phyloP scores from a whole-genome alignment of 2,113 vertebrate genomes.

The Haplotaxodon microlepis region DNA sequence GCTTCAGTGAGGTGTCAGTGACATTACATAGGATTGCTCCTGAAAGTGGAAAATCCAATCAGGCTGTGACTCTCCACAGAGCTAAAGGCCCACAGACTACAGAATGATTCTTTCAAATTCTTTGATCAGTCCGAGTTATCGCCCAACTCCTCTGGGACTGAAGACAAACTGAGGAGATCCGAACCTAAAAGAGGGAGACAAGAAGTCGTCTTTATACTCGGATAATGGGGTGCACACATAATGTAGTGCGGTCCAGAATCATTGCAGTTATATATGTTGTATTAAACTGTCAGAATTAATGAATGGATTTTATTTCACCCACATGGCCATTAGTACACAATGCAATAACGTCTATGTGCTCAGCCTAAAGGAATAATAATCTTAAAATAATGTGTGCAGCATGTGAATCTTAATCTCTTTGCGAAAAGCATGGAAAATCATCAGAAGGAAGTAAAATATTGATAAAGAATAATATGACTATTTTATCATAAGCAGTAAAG shows the following conservation, averaged over 20 bases:
- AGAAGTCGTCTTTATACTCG: not conserved
- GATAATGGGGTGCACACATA: not conserved
- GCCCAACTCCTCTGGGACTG: not conserved
- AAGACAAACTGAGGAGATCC: constrained; percentile 23
- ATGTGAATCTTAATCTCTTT: not conserved
- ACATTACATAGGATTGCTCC: constrained; percentile 45
- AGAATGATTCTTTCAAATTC: constrained; percentile 48
- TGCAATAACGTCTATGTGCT: not conserved
- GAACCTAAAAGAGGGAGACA: not conserved
- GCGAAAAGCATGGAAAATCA: not conserved
- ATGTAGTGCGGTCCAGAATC: not conserved
- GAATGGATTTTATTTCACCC: not conserved
- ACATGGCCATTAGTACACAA: not conserved
- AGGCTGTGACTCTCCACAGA: constrained; percentile 24
- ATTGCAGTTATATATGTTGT: not conserved
- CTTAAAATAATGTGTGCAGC: not conserved
- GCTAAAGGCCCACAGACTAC: constrained; percentile 18
- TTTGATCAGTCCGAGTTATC: constrained; percentile 34
- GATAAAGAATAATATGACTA: constrained; percentile 30
- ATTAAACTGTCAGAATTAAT: not conserved
- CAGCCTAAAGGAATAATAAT: not conserved
- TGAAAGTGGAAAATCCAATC: constrained; percentile 63
- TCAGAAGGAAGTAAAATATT: constrained; percentile 36
- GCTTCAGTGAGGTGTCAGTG: constrained; percentile 38
- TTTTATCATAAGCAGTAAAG: constrained; percentile 31